Evolutionary conservation across 2,113 vertebrate species (phyloP).

Genomic region (cattle (Bos taurus)): DNA sequence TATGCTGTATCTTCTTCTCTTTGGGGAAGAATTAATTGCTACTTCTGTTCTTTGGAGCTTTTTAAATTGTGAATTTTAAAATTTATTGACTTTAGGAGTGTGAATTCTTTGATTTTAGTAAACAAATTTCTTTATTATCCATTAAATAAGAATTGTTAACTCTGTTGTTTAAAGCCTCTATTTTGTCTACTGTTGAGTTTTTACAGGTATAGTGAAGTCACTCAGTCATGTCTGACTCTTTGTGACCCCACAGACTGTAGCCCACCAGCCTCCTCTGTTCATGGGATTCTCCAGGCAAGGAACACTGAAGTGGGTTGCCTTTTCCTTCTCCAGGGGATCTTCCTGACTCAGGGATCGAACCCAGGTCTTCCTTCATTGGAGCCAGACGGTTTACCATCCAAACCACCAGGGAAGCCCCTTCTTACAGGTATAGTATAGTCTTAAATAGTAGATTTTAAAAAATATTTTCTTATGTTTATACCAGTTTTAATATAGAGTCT

Average conservation of each 20-base stretch:
- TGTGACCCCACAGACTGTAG: neutral
- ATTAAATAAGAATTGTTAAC: neutral
- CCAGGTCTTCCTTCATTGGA: accelerated
- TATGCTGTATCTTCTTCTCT: neutral
- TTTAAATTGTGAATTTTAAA: neutral
- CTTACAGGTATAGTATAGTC: neutral
- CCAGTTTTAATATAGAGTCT: neutral
- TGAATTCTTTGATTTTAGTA: neutral
- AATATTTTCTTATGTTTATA: neutral
- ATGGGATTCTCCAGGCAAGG: neutral
- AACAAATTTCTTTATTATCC: neutral
- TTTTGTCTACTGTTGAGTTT: neutral
- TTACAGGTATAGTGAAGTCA: neutral
- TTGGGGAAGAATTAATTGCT: neutral
- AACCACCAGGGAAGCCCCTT: neutral
- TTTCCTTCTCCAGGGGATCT: neutral
- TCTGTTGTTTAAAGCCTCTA: neutral
- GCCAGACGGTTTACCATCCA: neutral
- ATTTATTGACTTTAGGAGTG: neutral
- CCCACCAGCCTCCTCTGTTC: neutral
- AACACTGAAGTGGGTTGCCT: neutral
- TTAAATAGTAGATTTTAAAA: neutral
- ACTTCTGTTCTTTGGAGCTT: neutral
- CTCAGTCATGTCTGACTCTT: neutral
- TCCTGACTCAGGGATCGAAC: neutral